These are phyloP conservation scores for Heloderma charlesbogerti DNA, from an alignment of 2,113 vertebrate genomes.

Conservation along the genomic window DNA sequence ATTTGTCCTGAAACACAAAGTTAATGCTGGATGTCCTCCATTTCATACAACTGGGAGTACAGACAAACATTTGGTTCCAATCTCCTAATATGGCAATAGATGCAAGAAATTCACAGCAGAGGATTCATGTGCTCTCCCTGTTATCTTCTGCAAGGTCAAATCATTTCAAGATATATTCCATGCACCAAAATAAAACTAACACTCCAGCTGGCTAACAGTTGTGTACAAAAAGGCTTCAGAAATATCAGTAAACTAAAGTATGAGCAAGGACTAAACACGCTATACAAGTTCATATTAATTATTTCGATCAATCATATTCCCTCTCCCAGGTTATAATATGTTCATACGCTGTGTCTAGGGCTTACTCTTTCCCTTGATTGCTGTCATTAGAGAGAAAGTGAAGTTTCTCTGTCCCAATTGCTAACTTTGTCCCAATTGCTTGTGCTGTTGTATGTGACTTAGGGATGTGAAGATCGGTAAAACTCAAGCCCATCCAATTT, in stretches of 20 bases:
- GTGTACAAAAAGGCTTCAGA: neutral
- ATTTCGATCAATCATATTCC: neutral
- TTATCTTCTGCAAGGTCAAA: conserved; percentile 19
- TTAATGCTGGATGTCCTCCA: neutral
- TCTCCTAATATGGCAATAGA: conserved; percentile 29
- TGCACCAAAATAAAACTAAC: neutral
- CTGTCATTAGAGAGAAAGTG: neutral
- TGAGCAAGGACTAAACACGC: neutral
- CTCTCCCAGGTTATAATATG: neutral
- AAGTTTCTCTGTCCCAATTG: neutral
- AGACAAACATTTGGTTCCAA: neutral
- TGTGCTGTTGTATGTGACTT: too few species aligned
- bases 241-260: neutral
- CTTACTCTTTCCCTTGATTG: neutral
- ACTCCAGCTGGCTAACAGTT: neutral
- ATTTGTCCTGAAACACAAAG: neutral
- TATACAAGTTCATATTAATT: neutral
- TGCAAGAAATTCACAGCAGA: neutral
- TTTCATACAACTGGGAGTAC: neutral
- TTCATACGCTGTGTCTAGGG: neutral
- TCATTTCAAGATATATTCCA: conserved; percentile 16
- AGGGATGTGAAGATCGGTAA: too few species aligned
- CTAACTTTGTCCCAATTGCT: neutral
- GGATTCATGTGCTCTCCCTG: neutral
- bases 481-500: too few species aligned